Percentiles rank a stretch among this genome's conserved stretches.
Evolutionary conservation across 2,113 vertebrate genomes (phyloP).

Genomic region (Mirounga angustirostris): DNA sequence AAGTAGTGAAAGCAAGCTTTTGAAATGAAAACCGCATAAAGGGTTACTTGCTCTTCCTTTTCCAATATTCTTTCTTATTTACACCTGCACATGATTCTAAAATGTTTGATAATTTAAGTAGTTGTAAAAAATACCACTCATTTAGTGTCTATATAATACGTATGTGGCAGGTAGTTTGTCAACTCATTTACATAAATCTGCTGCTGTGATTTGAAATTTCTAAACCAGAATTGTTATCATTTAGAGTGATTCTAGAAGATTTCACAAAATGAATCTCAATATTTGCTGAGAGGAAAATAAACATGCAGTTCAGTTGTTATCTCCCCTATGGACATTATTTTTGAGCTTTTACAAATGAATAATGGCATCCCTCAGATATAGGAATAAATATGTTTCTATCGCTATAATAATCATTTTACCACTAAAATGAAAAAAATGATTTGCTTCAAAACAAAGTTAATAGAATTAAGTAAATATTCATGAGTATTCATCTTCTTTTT

Average conservation of each 20-base stretch:
- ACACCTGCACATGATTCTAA: not conserved
- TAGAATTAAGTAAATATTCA: slow-evolving; percentile 14
- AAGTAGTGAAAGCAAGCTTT: not conserved
- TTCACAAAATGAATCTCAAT: not conserved
- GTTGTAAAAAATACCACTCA: not conserved
- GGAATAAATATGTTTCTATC: not conserved
- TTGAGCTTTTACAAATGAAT: slow-evolving; percentile 47
- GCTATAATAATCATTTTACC: not conserved
- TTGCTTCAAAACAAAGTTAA: slow-evolving; percentile 50
- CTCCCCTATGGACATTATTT: not conserved
- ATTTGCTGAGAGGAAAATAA: slow-evolving; percentile 7
- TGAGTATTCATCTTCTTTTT: not conserved
- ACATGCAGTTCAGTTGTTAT: not conserved
- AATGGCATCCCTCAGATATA: not conserved
- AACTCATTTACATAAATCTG: not conserved
- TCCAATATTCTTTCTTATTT: not conserved
- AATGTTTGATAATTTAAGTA: not conserved
- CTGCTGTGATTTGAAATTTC: not conserved
- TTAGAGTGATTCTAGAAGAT: not conserved
- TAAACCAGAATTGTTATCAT: not conserved
- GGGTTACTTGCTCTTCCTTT: not conserved
- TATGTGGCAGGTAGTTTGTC: not conserved
- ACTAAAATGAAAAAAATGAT: not conserved
- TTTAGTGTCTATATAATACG: not conserved
- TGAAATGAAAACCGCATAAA: not conserved